Evolutionary conservation across 2,888 invertebrate species (phyloP), one percentile per base, ranked within the genome.

Genomic region (Metopia argyrocephala): DNA sequence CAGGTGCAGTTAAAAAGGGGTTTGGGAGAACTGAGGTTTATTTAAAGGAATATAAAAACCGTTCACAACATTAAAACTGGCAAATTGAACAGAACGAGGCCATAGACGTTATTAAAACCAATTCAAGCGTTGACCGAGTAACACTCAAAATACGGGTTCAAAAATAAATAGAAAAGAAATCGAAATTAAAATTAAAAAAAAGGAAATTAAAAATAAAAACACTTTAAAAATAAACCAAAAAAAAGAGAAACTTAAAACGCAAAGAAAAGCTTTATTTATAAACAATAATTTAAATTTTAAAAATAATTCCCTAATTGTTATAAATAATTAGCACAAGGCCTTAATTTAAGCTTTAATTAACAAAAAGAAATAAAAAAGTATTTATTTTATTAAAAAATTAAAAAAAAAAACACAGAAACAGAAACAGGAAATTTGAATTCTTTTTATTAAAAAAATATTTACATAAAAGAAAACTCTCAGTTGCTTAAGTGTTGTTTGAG

Each of bases 51-150:
- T 48, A 50, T 20, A 28, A 31, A 6, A 46, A 4, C 12, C 54
- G 52, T 54, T 64, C 69, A 78, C 64, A 66, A 66, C 61, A 9
- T 12, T 38, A 76, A 20, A 69, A 62, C 68, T 38, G 46, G 15
- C 62, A 61, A 62, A 59, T 50, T 56, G 20, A 45, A 45, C 45
- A 54, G 23, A 71, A 70, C 70, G 74, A 81, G 81, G 81, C 74
- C 81, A 81, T 46, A 61, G 31, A 74, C 46, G 38, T 31, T 66
- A 66, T 78, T 74, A 81, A 78, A 81, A 61, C 45, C 74, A 62
- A 66, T 78, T 66, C 62, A 70, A 78, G 74, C 78, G 81, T 81
- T 81, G 81, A 70, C 74, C 81, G 81, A 78, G 81, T 70, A 81
- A 78, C 78, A 78, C 65, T 45, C 50, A 50, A n/a, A 69, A n/a